phyloP scores from a whole-genome alignment of 1,140 invertebrate genomes.

The Phymorhynchus buccinoides region DNA sequence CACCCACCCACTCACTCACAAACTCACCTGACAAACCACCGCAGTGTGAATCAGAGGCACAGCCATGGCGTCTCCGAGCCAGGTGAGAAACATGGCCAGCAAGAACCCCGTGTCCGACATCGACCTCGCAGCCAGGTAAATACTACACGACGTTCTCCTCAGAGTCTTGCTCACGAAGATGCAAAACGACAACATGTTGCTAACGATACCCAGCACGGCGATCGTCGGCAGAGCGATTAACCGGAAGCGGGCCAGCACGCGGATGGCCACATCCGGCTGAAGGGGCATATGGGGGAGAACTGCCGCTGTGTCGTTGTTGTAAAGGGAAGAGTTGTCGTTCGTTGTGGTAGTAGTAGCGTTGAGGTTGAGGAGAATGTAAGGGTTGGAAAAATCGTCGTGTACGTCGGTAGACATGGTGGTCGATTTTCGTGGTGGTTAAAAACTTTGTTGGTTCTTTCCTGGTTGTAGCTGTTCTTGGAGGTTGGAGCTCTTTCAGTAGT shows the following conservation, averaged over 20 bases:
- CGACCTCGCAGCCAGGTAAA: constrained; percentile 77
- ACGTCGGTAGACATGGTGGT: neutral
- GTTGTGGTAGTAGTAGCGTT: neutral
- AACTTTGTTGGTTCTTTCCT: too few relatives aligned
- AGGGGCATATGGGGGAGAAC: neutral
- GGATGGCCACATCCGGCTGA: constrained; percentile 18
- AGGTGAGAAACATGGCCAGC: constrained; percentile 64
- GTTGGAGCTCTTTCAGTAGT: too few relatives aligned
- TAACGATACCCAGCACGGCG: constrained; percentile 75
- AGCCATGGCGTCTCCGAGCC: constrained; percentile 75
- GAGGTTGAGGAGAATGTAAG: neutral
- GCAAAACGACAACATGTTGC: constrained; percentile 76
- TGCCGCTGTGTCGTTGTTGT: neutral
- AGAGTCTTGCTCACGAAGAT: constrained; percentile 77
- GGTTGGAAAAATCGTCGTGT: neutral
- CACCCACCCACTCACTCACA: constrained; percentile 41
- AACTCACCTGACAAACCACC: constrained; percentile 60
- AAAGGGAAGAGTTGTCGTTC: neutral
- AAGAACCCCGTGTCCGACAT: constrained; percentile 77
- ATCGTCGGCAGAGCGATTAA: constrained; percentile 73
- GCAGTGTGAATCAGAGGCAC: constrained; percentile 65
- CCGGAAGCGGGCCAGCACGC: constrained; percentile 32
- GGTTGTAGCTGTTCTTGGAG: too few relatives aligned
- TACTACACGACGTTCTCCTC: constrained; percentile 76
- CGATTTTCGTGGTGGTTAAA: neutral